Conservation (phyloP, 2,113 vertebrate species). For the Peromyscus leucopus region DNA sequence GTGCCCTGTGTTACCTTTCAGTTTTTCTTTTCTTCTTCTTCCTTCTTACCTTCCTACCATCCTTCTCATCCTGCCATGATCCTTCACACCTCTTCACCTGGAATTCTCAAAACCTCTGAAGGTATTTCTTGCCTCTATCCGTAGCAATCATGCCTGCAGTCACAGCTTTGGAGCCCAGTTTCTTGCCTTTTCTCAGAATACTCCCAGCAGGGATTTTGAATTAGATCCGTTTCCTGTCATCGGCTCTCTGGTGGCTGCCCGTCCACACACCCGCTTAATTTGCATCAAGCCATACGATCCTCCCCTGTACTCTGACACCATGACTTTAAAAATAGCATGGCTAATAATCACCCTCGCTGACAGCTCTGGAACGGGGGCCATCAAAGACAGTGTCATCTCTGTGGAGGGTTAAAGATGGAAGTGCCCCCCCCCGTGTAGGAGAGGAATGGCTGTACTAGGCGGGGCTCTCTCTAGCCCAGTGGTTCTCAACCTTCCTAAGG, state of each 20-base stretch:
- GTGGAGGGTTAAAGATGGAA: background rate
- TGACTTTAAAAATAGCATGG: background rate
- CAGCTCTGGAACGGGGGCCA: background rate
- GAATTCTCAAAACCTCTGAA: background rate
- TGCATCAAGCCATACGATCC: background rate
- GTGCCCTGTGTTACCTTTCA: background rate
- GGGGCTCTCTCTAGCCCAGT: background rate
- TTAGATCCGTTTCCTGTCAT: background rate
- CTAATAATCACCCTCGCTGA: background rate
- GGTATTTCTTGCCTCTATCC: background rate
- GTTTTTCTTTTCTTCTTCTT: background rate
- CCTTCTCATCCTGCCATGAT: background rate
- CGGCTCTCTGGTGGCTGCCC: background rate
- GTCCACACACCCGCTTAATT: background rate
- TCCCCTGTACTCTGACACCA: rapidly evolving
- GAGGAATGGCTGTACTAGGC: background rate
- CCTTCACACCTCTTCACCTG: background rate
- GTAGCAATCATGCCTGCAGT: background rate
- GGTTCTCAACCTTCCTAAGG: background rate
- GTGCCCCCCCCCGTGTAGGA: background rate
- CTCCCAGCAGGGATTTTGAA: background rate
- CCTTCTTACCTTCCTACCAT: background rate
- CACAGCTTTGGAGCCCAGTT: background rate
- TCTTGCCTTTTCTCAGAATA: background rate
- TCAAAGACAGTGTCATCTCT: background rate